Base-by-base conservation (phyloP, 2,113 vertebrate species). In the Centropristis striata region DNA sequence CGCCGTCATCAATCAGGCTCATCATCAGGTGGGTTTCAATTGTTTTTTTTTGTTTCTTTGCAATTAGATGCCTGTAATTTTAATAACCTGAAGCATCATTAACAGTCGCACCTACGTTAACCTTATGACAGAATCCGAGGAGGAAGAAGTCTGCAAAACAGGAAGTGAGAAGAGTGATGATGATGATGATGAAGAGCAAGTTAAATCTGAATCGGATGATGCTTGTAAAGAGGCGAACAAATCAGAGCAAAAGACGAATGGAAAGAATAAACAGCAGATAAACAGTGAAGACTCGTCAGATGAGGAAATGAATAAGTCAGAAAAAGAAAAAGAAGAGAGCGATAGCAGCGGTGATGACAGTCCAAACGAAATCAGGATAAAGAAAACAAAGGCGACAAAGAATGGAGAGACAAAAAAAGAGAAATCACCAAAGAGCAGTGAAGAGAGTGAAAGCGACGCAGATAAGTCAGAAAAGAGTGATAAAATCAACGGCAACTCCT, bases 11-110 rank as follows among this genome's bases (percentile, higher is more conserved):
- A 9, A 27, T 81, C 54, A 36, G 72, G 21, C 27, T 84, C 88
- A 10, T 82, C 78, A 25, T 88, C 88, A 49, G 90, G 90, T 91
- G 67, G 18, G 23, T 41, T 46, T 10, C 32, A 23, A 23, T 21
- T 7, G 7, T 20, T 21, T 15, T 18, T 54, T 72, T 32, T 49
- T 32, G 32, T 32, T 32, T 32, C 6, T 32, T 14, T 13, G 7
- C 2, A 4, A 64, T 46, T 65, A 25, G 27, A 44, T 41, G 25
- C 18, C 5, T 75, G 23, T 64, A 11, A 14, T 16, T 46, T 71
- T 47, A 36, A 23, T 58, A 1, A 32, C 27, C 12, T 14, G 16
- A n/a, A 8, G 4, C 13, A 41, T 41, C 2, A 32, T 32, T 32
- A 32, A 32, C 32, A 32, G 32, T 3, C 3, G 32, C 32, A 6